These are phyloP conservation scores for Kuschelorhynchus macadamiae DNA, from an alignment of 2,888 invertebrate genomes.

Conservation along the genomic window DNA sequence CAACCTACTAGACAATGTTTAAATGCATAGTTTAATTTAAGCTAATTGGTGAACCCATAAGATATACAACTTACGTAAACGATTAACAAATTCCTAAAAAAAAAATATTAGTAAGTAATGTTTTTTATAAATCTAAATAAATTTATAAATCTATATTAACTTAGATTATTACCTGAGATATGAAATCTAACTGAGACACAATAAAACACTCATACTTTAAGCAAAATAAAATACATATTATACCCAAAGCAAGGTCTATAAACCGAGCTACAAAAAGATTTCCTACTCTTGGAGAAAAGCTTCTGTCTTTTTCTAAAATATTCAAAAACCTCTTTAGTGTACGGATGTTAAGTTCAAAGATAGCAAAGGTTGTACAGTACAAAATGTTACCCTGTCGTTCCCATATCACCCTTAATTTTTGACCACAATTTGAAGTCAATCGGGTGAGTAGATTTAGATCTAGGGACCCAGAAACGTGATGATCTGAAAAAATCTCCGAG, in stretches of 20 bases:
- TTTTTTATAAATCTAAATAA: constrained; percentile 7
- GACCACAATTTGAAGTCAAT: too few relatives aligned
- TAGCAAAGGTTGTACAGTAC: constrained; percentile 70
- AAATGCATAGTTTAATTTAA: constrained; percentile 89
- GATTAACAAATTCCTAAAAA: constrained; percentile 77
- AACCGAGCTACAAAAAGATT: constrained; percentile 74
- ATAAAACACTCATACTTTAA: constrained; percentile 53
- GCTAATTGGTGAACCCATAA: constrained; percentile 93
- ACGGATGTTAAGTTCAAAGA: constrained; percentile 67
- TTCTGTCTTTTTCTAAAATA: constrained; percentile 64
- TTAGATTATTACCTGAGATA: constrained; percentile 59
- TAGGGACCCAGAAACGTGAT: too few relatives aligned
- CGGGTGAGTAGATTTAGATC: too few relatives aligned
- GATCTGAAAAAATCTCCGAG: too few relatives aligned
- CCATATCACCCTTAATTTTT: too few relatives aligned
- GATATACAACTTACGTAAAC: constrained; percentile 78
- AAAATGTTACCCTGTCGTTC: too few relatives aligned
- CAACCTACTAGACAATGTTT: constrained; percentile 87
- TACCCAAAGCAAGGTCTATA: constrained; percentile 74
- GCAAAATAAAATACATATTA: constrained; percentile 57
- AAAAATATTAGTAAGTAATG: constrained; percentile 37
- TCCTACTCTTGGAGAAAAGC: constrained; percentile 72
- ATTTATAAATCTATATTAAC: too few relatives aligned
- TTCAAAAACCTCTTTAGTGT: constrained; percentile 68
- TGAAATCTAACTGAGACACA: constrained; percentile 53